Evolutionary conservation across 2,797 vertebrate genomes (phyloP).

Genomic region (Scyliorhinus canicula): DNA sequence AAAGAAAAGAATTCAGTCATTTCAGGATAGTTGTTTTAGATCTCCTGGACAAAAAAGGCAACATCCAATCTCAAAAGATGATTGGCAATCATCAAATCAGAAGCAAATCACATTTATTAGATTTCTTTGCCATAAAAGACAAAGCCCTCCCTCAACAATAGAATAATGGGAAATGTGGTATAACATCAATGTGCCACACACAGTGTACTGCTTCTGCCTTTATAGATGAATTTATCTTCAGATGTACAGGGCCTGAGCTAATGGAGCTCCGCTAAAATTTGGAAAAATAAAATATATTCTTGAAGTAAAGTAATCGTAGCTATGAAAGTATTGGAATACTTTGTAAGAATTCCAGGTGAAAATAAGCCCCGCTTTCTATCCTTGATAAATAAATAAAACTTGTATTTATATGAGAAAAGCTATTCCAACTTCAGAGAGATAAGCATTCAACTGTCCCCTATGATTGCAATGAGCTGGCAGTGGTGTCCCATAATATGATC

Average conservation of each 20-base stretch:
- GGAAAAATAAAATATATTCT: not conserved
- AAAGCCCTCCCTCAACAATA: not conserved
- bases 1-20: no score
- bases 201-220: not conserved
- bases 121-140: not conserved
- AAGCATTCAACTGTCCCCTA: not conserved
- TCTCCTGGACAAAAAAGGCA: not conserved
- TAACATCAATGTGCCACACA: not conserved
- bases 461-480: not conserved
- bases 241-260: not conserved
- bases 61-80: not conserved
- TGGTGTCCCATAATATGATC: not conserved
- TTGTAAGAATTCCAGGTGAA: not conserved
- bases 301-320: not conserved
- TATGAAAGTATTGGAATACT: not conserved
- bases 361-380: not conserved
- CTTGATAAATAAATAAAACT: not conserved
- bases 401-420: not conserved
- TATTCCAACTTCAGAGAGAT: not conserved
- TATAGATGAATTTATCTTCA: not conserved
- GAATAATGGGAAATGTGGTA: not conserved
- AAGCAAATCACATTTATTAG: not conserved
- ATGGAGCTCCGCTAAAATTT: not conserved
- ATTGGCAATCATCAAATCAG: not conserved
- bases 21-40: not conserved